Base-by-base conservation (phyloP, 2,888 invertebrate genomes). In the Polydrusus pterygomalis region DNA sequence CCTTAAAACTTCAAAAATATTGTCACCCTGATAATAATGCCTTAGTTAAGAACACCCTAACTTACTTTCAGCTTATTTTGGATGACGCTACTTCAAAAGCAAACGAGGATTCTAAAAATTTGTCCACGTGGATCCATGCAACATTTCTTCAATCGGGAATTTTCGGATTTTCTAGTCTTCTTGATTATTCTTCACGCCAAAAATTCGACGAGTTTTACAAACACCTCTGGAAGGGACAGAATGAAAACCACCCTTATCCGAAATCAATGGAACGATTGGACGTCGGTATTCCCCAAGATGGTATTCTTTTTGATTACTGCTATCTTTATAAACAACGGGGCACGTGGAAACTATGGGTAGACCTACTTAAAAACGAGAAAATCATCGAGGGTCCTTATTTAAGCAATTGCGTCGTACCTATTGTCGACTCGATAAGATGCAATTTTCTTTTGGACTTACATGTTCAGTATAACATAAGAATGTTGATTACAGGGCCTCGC, bases 101-200 rank as follows among this genome's bases (percentile, higher is more conserved):
- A 72, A 84, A 84, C 30, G 86, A 88, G 45, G 86, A 86, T 87
- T 87, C 73, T 82, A 89, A 89, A 78, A 88, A 90, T 79, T 82
- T 90, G 13, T 81, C 86, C 8, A 81, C 86, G 78, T 90, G 90
- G 90, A 85, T 88, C 9, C 90, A 91, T 85, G 89, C 89, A 11
- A 87, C 89, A 3, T 84, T 90, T 11, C 83, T 91, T 54, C 90
- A 86, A 78, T 84, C 91, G 75, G 87, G 94, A 43, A 89, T 93
- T 1, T 96, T 97, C 96, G 95, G 95, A 0, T 88, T 96, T 34
- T 96, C 93, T 0, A 96, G 95, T 0, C 85, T 87, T 9, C 83
- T 91, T 25, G 88, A 90, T 79, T 82, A 82, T 0, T 87, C 89
- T 62, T 88, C 89, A 0, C 83, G 82, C 34, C 47, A 67, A 1